A percentile compares a stretch with the other conserved stretches of the same genome.
Evolutionary conservation across 92 coral and sea anemone species (phyloP).

Genomic region (Palythoa grandiflora): DNA sequence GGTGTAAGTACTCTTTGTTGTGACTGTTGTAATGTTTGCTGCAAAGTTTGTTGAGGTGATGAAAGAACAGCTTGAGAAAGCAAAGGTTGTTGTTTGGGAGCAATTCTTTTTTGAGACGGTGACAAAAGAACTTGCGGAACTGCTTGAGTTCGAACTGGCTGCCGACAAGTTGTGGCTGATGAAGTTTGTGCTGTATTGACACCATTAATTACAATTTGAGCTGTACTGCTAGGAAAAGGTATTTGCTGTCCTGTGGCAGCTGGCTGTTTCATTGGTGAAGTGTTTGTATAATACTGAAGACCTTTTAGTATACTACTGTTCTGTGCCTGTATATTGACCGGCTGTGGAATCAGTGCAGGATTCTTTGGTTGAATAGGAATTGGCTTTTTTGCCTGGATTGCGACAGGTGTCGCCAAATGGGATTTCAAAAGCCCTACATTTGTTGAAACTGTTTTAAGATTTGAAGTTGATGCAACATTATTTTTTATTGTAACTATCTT

Average conservation of each 20-base stretch:
- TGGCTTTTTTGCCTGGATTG: conserved; percentile 87
- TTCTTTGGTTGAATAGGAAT: conserved; percentile 91
- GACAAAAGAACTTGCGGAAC: conserved; percentile 28
- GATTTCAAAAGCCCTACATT: conserved; percentile 45
- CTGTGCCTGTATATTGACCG: conserved; percentile 45
- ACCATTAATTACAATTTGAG: conserved; percentile 44
- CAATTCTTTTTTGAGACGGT: conserved; percentile 72
- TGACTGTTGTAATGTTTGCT: conserved; percentile 34
- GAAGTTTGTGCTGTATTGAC: conserved; percentile 32
- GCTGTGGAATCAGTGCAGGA: conserved; percentile 60
- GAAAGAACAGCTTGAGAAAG: conserved; percentile 73
- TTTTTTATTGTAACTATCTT: not conserved
- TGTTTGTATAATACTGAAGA: conserved; percentile 43
- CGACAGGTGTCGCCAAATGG: conserved; percentile 42
- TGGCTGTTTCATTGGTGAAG: conserved; percentile 49
- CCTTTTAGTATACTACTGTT: conserved; percentile 50
- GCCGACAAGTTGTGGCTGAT: not conserved
- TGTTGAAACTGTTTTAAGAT: conserved; percentile 34
- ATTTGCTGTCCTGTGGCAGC: conserved; percentile 22
- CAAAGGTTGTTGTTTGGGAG: conserved; percentile 82
- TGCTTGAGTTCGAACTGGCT: conserved; percentile 32
- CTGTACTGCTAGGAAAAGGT: conserved; percentile 48
- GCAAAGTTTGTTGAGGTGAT: conserved; percentile 52
- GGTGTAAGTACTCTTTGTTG: conserved; percentile 40
- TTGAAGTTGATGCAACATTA: not conserved